These are phyloP conservation scores for Eptesicus fuscus DNA, from an alignment of 2,113 vertebrate genomes.

Conservation along the genomic window DNA sequence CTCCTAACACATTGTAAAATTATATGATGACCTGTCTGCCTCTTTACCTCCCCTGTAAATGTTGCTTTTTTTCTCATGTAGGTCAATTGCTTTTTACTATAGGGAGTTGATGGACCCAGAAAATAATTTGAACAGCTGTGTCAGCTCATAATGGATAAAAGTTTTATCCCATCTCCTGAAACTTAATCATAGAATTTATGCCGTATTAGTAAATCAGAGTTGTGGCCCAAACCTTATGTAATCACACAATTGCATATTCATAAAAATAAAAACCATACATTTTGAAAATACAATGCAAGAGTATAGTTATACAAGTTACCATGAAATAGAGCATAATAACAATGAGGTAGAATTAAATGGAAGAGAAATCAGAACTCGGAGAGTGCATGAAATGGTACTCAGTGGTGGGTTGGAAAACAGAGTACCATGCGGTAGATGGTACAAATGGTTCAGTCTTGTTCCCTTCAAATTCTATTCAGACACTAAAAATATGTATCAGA, in stretches of 20 bases:
- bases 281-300: neutral
- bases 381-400: neutral
- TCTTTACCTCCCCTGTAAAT: neutral
- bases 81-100: constrained; percentile 13
- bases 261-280: neutral
- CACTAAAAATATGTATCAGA: neutral
- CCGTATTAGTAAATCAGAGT: neutral
- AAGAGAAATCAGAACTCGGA: neutral
- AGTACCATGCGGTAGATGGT: neutral
- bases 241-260: neutral
- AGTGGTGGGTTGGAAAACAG: neutral
- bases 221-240: neutral
- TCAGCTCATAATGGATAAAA: neutral
- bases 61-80: constrained; percentile 15
- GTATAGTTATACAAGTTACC: neutral
- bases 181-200: constrained; percentile 33
- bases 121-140: constrained; percentile 2
- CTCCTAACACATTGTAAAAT: constrained; percentile 11
- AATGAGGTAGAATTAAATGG: neutral
- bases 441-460: neutral
- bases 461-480: neutral
- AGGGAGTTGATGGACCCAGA: neutral
- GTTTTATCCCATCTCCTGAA: neutral
- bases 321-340: neutral
- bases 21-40: neutral